These are phyloP conservation scores for Gadopsis marmoratus DNA, from an alignment of 2,797 vertebrate genomes.

Conservation along the genomic window DNA sequence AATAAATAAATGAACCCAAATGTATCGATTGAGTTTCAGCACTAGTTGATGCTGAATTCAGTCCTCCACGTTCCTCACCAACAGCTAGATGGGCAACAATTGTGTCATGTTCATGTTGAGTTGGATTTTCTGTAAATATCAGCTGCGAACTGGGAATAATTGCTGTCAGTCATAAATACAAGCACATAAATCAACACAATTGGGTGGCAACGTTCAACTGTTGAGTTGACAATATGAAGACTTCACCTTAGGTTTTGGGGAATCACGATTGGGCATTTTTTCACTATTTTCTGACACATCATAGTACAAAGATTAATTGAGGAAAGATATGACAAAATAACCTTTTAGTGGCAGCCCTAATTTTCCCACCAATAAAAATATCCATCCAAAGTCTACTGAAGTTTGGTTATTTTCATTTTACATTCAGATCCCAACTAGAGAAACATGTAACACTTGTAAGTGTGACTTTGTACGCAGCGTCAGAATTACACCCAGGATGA, in stretches of 20 bases:
- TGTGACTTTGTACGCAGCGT: constrained; percentile 18
- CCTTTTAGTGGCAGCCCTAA: background rate
- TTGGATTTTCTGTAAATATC: constrained; percentile 4
- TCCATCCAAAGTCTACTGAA: background rate
- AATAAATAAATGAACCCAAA: no score
- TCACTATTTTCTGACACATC: background rate
- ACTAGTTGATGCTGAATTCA: background rate
- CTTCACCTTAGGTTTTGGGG: background rate
- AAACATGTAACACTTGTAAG: background rate
- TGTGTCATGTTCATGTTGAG: background rate
- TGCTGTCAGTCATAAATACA: background rate
- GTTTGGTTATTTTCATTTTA: constrained; percentile 8
- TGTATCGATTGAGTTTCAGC: background rate
- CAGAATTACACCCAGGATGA: constrained; percentile 1
- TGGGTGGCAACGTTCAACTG: background rate
- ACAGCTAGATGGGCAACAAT: background rate
- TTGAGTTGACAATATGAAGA: constrained; percentile 3
- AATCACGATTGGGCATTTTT: background rate
- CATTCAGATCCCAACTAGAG: background rate
- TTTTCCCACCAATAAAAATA: background rate
- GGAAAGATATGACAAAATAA: background rate
- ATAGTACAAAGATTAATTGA: background rate
- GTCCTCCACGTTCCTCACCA: background rate
- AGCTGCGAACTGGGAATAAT: background rate
- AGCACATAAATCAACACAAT: background rate